Base-by-base conservation (phyloP, 2,888 invertebrate genomes). In the Colletes collaris region DNA sequence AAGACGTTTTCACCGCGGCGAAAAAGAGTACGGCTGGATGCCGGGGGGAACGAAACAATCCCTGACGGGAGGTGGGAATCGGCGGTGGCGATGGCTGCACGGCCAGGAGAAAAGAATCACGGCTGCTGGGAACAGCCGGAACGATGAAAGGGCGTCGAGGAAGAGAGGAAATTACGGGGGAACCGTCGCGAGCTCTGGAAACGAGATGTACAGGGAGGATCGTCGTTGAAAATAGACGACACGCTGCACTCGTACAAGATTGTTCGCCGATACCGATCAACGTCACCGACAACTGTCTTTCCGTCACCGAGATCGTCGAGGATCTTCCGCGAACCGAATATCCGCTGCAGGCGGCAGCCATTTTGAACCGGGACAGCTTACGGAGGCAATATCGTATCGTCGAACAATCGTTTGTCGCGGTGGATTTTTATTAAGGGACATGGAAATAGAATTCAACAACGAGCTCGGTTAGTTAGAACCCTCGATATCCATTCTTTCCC, bases 91-190 rank as follows among this genome's bases (percentile, higher is more conserved):
- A 49, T 7, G 63, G 67, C 10, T 46, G 44, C n/a, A 55, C 10
- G 55, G 50, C 3, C 16, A 37, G 7, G 13, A 74, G 55, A 49
- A 71, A 60, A 27, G 70, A 59, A 70, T 53, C 52, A 53, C 67
- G 62, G 63, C n/a, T 6, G 56, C 5, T 49, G 46, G 55, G 16
- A 35, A 55, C 69, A 35, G 19, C 50, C 65, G n/a, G 58, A 40
- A 50, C 49, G 62, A 68, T 68, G 74, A 63, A 74, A 67, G 37
- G 50, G 35, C 62, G 60, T 44, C 56, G 67, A 37, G 35, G 37
- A 27, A 40, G 55, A 35, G 55, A 55, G 46, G 53, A 53, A 11
- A 44, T 19, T n/a, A n/a, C 16, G 19, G 19, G 37, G 8, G n/a
- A 40, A 19, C n/a, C 16, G 52, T 4, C 16, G 49, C 49, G 13